Percentiles rank a stretch among this genome's conserved stretches.
Conservation (phyloP, 1,140 invertebrate species). For the Pseudoatta argentina region DNA sequence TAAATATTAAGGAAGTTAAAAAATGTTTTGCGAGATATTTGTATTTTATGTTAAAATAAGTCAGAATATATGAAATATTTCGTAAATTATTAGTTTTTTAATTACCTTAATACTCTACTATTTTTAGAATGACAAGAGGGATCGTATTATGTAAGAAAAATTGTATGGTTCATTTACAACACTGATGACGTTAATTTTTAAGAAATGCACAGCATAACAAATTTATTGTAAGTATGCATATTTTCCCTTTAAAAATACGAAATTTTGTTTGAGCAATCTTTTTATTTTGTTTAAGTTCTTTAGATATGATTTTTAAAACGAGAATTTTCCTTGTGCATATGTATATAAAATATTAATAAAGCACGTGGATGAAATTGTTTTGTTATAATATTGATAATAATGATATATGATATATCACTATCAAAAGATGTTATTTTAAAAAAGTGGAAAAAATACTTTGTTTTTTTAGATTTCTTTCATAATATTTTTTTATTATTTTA, state of each 20-base stretch:
- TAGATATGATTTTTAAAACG: neutral
- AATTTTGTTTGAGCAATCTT: neutral
- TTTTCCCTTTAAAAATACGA: neutral
- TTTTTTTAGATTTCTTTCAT: neutral
- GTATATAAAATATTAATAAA: neutral
- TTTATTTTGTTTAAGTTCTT: neutral
- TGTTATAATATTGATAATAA: no score
- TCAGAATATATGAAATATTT: neutral
- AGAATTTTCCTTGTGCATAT: neutral
- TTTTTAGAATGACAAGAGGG: neutral
- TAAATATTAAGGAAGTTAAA: neutral
- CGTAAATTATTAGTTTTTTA: neutral
- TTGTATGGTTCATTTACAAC: neutral
- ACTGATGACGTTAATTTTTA: neutral
- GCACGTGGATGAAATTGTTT: neutral
- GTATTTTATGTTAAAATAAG: neutral
- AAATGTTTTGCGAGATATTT: neutral
- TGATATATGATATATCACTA: no score
- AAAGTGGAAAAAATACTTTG: neutral
- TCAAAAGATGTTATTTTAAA: neutral
- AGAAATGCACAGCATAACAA: neutral
- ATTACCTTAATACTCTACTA: neutral
- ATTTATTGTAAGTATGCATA: neutral
- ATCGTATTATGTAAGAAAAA: neutral
- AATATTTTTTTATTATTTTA: neutral